Evolutionary conservation across 2,113 vertebrate species (phyloP), one percentile per base, ranked within the genome.

Genomic region (Catharus fuscescens): DNA sequence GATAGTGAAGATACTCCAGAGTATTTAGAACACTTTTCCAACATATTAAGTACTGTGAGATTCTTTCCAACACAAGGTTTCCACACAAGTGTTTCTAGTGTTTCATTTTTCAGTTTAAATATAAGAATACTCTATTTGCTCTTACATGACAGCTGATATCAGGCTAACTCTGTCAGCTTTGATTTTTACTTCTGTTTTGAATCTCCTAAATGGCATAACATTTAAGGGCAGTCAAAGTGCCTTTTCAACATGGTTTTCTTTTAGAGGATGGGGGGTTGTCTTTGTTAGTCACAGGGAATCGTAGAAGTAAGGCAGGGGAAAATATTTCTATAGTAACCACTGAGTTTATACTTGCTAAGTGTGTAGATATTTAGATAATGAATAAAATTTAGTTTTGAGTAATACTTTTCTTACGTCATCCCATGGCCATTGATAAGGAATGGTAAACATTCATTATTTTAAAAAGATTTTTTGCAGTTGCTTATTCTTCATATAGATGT

Each of bases 111-210:
- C 42, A 69, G 13, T 95, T 54, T 42, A 76, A 76, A 32, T 93
- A 79, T 64, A 89, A 64, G 86, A 90, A 45, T 80, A 28, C 4
- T 77, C 12, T 42, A 15, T 76, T 48, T 76, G 17, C 34, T 48
- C 47, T 90, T 61, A 19, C 12, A 29, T 36, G 45, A 80, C 28
- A 77, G 36, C 38, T 79, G n/a, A 70, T 80, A 53, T 5, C n/a
- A 73, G 45, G 28, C 21, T 76, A 59, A 34, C 28, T 69, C 18
- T 59, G 69, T 92, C 57, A 97, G 56, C 50, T 42, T 78, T 61
- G 74, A 18, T 9, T 91, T 95, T 88, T 86, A 70, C 34, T 61
- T 94, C 80, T 91, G 23, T 79, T 89, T 74, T 47, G 31, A 87
- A 83, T 56, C n/a, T 92, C 21, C 84, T 71, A 38, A 91, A 86